Percentiles rank a stretch among this genome's conserved stretches.
phyloP scores from a whole-genome alignment of 2,797 vertebrate species.

The Calcarius lapponicus region DNA sequence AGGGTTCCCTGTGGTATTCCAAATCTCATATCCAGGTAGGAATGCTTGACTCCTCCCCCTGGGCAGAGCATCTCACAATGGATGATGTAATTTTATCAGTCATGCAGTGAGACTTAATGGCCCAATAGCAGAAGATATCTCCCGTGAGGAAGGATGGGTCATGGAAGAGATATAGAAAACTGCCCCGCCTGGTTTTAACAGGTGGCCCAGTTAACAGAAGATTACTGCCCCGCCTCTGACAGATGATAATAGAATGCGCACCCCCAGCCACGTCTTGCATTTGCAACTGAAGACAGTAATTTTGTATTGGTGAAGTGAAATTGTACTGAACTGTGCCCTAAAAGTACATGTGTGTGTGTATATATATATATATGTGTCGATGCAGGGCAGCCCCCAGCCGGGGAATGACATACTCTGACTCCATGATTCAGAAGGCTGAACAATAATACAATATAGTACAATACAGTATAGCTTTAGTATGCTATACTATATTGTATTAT shows the following conservation, averaged over 20 bases:
- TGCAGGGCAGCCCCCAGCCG: no score
- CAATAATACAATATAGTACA: no score
- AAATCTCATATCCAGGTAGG: background rate
- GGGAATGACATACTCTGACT: no score
- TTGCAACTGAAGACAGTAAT: fast-evolving
- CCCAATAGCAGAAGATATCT: background rate
- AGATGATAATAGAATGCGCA: background rate
- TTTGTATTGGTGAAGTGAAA: background rate
- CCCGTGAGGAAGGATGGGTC: background rate
- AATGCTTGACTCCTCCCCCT: background rate
- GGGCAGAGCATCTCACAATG: background rate
- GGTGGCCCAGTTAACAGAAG: background rate
- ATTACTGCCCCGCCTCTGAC: background rate
- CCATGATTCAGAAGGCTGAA: no score
- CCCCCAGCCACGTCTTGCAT: background rate
- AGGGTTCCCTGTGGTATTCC: background rate
- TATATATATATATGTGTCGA: fast-evolving
- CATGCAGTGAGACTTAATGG: background rate
- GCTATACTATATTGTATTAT: no score
- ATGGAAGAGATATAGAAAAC: background rate
- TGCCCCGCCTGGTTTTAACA: background rate
- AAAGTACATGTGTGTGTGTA: background rate
- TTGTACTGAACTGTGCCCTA: background rate
- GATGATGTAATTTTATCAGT: background rate
- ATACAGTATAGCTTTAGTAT: no score